phyloP scores from a whole-genome alignment of 2,113 vertebrate genomes.

The Odontophorus gujanensis region DNA sequence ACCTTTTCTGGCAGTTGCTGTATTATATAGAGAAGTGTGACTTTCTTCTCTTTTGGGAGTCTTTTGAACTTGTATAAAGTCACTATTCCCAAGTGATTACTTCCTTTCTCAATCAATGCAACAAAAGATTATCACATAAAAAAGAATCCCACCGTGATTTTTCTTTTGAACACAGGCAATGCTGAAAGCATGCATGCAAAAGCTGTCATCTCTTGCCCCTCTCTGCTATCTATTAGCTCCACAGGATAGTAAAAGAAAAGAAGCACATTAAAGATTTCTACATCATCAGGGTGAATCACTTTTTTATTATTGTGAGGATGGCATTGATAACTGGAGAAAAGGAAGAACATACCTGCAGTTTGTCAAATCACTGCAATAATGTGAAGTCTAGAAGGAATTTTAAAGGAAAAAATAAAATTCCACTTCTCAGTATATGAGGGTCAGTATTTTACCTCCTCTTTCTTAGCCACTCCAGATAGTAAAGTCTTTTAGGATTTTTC shows the following conservation, averaged over 20 bases:
- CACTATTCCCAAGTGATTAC: slow-evolving; percentile 82
- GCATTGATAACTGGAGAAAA: slow-evolving; percentile 56
- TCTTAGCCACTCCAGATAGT: background rate
- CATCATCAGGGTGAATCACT: slow-evolving; percentile 66
- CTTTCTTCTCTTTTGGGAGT: slow-evolving; percentile 77
- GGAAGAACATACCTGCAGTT: slow-evolving; percentile 11
- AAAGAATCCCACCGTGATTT: slow-evolving; percentile 41
- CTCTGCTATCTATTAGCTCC: slow-evolving; percentile 70
- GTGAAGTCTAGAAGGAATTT: background rate
- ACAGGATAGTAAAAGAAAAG: slow-evolving; percentile 63
- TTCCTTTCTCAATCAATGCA: slow-evolving; percentile 75
- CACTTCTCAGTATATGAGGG: background rate
- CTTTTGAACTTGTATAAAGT: slow-evolving; percentile 71
- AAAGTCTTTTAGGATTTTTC: background rate
- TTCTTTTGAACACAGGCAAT: slow-evolving; percentile 69
- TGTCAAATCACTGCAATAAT: background rate
- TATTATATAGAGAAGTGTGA: slow-evolving; percentile 55
- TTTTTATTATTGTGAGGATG: slow-evolving; percentile 55
- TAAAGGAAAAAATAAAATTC: background rate
- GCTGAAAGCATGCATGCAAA: slow-evolving; percentile 72
- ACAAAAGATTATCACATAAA: slow-evolving; percentile 74
- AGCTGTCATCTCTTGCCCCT: slow-evolving; percentile 65
- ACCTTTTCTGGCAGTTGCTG: slow-evolving; percentile 77
- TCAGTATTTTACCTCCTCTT: background rate
- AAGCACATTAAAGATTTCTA: slow-evolving; percentile 59